These are phyloP conservation scores for Scylla paramamosain DNA, from an alignment of 1,140 invertebrate genomes.

Conservation along the genomic window DNA sequence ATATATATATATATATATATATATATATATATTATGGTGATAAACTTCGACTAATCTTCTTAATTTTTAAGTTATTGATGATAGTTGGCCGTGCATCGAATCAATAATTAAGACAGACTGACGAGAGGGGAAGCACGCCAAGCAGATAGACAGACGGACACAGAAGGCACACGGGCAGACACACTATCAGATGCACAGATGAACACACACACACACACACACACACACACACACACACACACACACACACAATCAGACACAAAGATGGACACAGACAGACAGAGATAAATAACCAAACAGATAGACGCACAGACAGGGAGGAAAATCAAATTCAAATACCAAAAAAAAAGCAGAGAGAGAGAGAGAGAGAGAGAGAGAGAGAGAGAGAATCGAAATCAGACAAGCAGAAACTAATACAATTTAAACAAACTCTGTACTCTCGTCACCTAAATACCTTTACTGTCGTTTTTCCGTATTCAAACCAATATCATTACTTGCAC, in stretches of 20 bases:
- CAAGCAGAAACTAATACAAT: no score
- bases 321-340: not conserved
- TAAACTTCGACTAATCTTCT: not conserved
- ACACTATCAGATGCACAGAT: not conserved
- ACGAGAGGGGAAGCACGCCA: no score
- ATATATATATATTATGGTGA: slow-evolving; percentile 40
- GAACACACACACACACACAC: not conserved
- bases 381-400: not conserved
- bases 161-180: not conserved
- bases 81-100: no score
- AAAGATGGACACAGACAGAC: slow-evolving; percentile 39
- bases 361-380: no score
- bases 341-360: not conserved
- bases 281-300: slow-evolving; percentile 34
- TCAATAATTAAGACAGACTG: no score
- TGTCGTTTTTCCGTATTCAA: no score
- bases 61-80: no score
- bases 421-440: no score
- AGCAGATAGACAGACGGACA: no score
- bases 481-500: no score
- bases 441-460: no score
- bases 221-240: not conserved
- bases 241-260: slow-evolving; percentile 44
- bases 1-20: slow-evolving; percentile 45
- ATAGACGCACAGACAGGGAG: not conserved